Base-by-base conservation (phyloP, 1,140 invertebrate species). In the Aphelinus atriplicis region DNA sequence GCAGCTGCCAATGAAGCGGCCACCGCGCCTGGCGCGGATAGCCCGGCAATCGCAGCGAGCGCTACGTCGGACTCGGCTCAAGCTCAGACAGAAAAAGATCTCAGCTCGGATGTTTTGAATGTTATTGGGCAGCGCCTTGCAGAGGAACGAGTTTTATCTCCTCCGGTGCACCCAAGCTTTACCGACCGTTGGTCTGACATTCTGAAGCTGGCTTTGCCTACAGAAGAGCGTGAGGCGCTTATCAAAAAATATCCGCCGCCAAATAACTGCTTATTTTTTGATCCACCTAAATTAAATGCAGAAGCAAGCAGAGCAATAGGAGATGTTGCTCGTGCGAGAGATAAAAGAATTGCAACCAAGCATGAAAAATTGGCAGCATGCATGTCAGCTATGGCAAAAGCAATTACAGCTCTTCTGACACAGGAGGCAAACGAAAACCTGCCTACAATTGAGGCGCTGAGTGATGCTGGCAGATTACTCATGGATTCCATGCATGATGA, bases 211-310 rank as follows among this genome's bases (percentile, higher is more conserved):
- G 48, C 46, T 3, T 48, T 66, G n/a, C 3, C 64, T 2, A 66
- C 47, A 26, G 64, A 66, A 5, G 3, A 48, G 6, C 46, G n/a
- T 2, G 48, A 66, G n/a, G 64, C 47, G 51, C 64, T 66, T 1
- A 9, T 26, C 4, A 64, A 64, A 48, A 43, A 7, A 10, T 48
- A 46, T 48, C 64, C 64, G 6, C 64, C 26, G 2, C 64, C 47
- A 7, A n/a, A 50, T 3, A 66, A 66, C 26, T 48, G 64, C 26
- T 42, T 50, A 7, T 48, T 50, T 9, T 3, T 66, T 6, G 64
- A 66, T 51, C 47, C 64, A 7, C 64, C 64, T 4, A 51, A 66
- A 42, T 42, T 67, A 6, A 67, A 67, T 26, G 50, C 10, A 6
- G 64, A 67, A 67, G 5, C 53, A n/a, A 51, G 42, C 10, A 3